Conservation (phyloP, 2,797 vertebrate genomes). For the Poeciliopsis paucimaculata region DNA sequence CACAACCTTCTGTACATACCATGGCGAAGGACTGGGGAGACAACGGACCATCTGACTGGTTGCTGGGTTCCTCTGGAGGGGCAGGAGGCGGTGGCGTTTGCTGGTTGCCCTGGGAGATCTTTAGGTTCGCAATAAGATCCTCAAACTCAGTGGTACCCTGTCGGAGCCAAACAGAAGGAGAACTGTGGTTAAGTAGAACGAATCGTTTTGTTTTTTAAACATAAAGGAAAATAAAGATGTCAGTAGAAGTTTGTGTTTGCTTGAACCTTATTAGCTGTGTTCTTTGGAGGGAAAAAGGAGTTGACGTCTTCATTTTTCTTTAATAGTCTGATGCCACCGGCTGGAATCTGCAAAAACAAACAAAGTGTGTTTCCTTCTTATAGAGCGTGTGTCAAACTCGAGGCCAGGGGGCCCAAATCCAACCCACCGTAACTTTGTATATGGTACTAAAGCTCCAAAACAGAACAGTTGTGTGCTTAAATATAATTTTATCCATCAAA, state of each 20-base stretch:
- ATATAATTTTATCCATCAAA: too few species aligned
- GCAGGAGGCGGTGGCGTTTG: conserved; percentile 57
- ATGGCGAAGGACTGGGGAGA: conserved; percentile 97
- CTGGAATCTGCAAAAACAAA: conserved; percentile 74
- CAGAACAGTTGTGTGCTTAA: too few species aligned
- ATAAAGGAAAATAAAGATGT: not conserved
- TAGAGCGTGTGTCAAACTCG: too few species aligned
- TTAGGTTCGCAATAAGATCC: conserved; percentile 89
- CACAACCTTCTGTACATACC: conserved; percentile 72
- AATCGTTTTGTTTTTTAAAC: not conserved
- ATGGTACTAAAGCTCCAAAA: too few species aligned
- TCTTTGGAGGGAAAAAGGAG: conserved; percentile 54
- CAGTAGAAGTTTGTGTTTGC: not conserved
- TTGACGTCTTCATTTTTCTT: conserved; percentile 89
- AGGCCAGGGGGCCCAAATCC: too few species aligned
- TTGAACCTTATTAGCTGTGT: conserved; percentile 70
- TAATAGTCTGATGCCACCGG: conserved; percentile 85
- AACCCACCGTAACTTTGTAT: too few species aligned
- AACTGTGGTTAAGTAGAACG: not conserved
- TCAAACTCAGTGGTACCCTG: conserved; percentile 83
- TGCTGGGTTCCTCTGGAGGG: conserved; percentile 59
- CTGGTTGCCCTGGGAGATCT: conserved; percentile 84
- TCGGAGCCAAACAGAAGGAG: conserved; percentile 3
- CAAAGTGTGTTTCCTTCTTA: not conserved
- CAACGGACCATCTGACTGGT: conserved; percentile 84